phyloP scores from a whole-genome alignment of 2,888 invertebrate genomes.

The Cantharis rufa region DNA sequence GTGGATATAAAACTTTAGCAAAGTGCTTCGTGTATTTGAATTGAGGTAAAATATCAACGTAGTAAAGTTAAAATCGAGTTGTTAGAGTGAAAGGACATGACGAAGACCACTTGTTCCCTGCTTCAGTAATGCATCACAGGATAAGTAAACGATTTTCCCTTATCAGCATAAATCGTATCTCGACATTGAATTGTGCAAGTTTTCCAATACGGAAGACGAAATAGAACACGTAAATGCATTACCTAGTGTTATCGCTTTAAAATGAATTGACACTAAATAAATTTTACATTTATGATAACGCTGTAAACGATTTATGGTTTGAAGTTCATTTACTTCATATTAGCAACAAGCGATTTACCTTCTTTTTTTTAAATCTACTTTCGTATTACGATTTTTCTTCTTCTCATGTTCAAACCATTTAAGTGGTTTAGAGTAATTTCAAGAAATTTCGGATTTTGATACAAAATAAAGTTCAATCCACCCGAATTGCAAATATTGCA shows the following conservation, averaged over 20 bases:
- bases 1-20: not conserved
- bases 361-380: not conserved
- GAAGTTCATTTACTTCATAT: not conserved
- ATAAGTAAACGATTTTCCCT: slow-evolving; percentile 8
- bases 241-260: slow-evolving; percentile 9
- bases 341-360: not conserved
- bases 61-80: slow-evolving; percentile 10
- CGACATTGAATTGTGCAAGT: slow-evolving; percentile 9
- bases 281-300: slow-evolving; percentile 5
- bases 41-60: not conserved
- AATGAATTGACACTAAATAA: slow-evolving; percentile 5
- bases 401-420: not conserved
- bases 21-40: not conserved
- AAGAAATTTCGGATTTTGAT: too few species aligned
- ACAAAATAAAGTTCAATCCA: too few species aligned
- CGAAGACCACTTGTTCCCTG: slow-evolving; percentile 7
- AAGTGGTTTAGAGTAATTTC: not conserved
- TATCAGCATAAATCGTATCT: slow-evolving; percentile 19
- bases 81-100: slow-evolving; percentile 15
- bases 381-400: not conserved
- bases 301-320: not conserved
- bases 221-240: slow-evolving; percentile 16
- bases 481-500: too few species aligned
- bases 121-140: slow-evolving; percentile 13
- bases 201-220: slow-evolving; percentile 6